These are phyloP conservation scores for Rhea pennata DNA, from an alignment of 2,113 vertebrate species.

Conservation along the genomic window DNA sequence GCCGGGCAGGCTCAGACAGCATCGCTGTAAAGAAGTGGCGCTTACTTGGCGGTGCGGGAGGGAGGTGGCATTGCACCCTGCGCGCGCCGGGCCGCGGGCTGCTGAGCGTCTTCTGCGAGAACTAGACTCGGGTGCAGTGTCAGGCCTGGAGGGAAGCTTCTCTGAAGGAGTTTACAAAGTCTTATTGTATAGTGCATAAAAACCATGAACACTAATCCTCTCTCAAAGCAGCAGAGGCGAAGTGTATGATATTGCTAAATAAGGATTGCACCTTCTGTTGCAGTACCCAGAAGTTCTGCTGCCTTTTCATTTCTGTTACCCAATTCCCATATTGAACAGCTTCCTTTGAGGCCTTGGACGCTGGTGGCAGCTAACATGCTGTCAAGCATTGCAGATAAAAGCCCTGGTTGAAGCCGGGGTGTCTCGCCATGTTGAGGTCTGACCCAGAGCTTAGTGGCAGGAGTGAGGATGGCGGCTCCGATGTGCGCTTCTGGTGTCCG, in stretches of 20 bases:
- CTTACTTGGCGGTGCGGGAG: fast-evolving
- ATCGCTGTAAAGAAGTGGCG: fast-evolving
- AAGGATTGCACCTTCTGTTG: not conserved
- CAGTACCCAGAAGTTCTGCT: fast-evolving
- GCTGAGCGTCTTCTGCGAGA: not conserved
- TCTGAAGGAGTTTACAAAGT: not conserved
- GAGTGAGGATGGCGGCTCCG: fast-evolving
- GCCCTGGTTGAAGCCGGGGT: not conserved
- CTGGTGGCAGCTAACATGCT: not conserved
- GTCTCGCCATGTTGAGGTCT: not conserved
- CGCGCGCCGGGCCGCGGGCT: not conserved
- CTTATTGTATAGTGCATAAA: not conserved
- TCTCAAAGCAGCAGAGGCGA: slow-evolving; percentile 7
- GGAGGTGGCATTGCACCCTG: too few relatives aligned
- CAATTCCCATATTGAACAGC: not conserved
- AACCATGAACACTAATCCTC: not conserved
- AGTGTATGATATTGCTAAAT: not conserved
- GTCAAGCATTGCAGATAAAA: not conserved
- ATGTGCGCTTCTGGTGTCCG: not conserved
- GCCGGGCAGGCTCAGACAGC: not conserved
- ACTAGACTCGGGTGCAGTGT: not conserved
- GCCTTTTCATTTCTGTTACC: not conserved
- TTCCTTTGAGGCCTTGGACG: not conserved
- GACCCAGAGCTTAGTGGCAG: not conserved
- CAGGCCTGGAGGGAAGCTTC: not conserved